phyloP scores from a whole-genome alignment of 2,113 vertebrate genomes.

The Sinocyclocheilus anophthalmus region DNA sequence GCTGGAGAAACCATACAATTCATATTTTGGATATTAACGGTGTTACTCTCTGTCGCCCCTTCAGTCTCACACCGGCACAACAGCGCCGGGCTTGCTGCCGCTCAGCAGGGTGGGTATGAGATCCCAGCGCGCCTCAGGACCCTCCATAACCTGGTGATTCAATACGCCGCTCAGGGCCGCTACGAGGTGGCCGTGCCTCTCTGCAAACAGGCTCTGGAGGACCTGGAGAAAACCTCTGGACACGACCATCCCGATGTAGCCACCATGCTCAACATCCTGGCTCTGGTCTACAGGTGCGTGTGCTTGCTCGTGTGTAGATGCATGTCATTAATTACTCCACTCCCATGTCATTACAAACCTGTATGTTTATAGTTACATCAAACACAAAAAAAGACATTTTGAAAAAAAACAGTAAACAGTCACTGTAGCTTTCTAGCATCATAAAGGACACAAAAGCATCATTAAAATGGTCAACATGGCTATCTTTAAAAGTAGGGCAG shows the following conservation, averaged over 20 bases:
- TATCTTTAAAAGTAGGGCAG: not conserved
- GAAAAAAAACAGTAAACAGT: not conserved
- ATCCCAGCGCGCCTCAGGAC: constrained; percentile 82
- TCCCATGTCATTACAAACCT: not conserved
- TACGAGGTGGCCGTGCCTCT: constrained; percentile 87
- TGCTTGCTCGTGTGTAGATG: not conserved
- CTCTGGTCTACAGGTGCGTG: constrained; percentile 82
- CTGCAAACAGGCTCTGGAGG: constrained; percentile 86
- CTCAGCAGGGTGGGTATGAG: constrained; percentile 85
- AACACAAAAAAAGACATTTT: not conserved
- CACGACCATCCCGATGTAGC: constrained; percentile 87
- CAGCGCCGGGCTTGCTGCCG: constrained; percentile 76
- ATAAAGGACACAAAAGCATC: not conserved
- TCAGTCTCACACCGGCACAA: constrained; percentile 74
- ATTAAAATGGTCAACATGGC: not conserved
- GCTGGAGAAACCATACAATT: not conserved
- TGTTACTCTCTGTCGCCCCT: not conserved
- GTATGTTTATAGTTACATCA: not conserved
- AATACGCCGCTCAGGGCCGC: constrained; percentile 87
- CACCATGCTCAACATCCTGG: constrained; percentile 89
- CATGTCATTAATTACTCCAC: not conserved
- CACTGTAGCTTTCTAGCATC: not conserved
- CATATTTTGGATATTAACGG: not conserved
- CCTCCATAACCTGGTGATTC: constrained; percentile 87
- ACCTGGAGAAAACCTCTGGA: constrained; percentile 86